Base-by-base conservation (phyloP, 2,113 vertebrate species). In the Calyptommatus sinebrachiatus region DNA sequence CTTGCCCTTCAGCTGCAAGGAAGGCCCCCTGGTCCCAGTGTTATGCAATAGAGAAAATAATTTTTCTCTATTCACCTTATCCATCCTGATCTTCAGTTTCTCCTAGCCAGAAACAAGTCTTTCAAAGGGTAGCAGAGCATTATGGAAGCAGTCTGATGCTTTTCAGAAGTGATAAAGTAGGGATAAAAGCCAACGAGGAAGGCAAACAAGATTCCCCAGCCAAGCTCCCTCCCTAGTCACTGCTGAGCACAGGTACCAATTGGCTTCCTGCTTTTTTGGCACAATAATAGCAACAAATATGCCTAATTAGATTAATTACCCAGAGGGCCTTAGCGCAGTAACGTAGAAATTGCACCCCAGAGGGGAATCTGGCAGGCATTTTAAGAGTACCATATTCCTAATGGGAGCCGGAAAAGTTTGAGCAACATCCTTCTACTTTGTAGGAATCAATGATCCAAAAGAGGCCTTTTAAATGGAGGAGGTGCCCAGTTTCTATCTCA, bases 271-370 rank as follows among this genome's bases (percentile, higher is more conserved):
- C 35, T 28, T 79, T 72, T 31, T 60, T 29, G 46, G 11, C 29
- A 71, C 79, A 80, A 78, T 22, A 50, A 68, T 45, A 1, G 65
- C n/a, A 57, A 84, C 62, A 35, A 31, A 24, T 4, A 20, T 62
- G 8, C 80, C 28, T 28, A 16, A 46, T 72, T 70, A 84, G 53
- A 28, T 26, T 83, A 53, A 18, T 50, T 70, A 83, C 79, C 68
- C n/a, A n/a, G 61, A 53, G 50, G 75, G 11, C 63, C 82, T 66
- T 69, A 28, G 66, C 22, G 29, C 0, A 63, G 57, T 1, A 21
- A 74, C 22, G 53, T 18, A 63, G 46, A 76, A 66, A 50, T 28
- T 76, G 29, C 67, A 71, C 28, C 5, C 65, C 4, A 2, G 71
- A 67, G n/a, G 76, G 18, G 31, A 14, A 3, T 8, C 10, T 9